These are phyloP conservation scores for Pampus argenteus DNA, from an alignment of 2,797 vertebrate genomes.

Conservation along the genomic window DNA sequence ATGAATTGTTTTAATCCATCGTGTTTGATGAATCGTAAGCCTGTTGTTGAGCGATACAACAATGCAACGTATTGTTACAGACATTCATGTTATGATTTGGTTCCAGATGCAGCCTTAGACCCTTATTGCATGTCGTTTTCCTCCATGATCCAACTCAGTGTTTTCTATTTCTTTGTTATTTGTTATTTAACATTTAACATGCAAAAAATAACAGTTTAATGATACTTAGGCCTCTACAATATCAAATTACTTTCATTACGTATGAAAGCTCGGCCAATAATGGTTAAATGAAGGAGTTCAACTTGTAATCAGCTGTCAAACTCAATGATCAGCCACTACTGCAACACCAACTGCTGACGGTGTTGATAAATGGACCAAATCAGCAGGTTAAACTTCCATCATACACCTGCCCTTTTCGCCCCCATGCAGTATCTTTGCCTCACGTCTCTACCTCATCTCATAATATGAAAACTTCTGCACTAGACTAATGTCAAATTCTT, in stretches of 20 bases:
- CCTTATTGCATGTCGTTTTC: background rate
- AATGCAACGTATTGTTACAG: conserved; percentile 18
- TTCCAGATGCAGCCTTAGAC: conserved; percentile 1
- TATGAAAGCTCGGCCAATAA: background rate
- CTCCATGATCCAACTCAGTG: no score
- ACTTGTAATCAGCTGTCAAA: no score
- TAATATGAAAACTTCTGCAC: background rate
- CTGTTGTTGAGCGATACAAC: conserved; percentile 17
- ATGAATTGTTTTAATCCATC: conserved; percentile 29
- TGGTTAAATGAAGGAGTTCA: no score
- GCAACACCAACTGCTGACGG: no score
- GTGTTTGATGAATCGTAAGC: background rate
- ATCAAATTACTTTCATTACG: background rate
- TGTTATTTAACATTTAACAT: no score
- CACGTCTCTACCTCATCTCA: background rate
- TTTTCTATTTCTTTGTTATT: no score
- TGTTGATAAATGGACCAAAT: no score
- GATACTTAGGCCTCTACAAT: background rate
- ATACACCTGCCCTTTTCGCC: background rate
- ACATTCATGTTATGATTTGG: conserved; percentile 2
- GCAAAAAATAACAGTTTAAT: background rate
- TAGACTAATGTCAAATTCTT: conserved; percentile 15
- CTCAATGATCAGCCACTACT: no score
- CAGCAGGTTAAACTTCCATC: no score
- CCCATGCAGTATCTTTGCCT: background rate